phyloP scores from a whole-genome alignment of 2,797 vertebrate species.

The Phrynocephalus vlangalii region DNA sequence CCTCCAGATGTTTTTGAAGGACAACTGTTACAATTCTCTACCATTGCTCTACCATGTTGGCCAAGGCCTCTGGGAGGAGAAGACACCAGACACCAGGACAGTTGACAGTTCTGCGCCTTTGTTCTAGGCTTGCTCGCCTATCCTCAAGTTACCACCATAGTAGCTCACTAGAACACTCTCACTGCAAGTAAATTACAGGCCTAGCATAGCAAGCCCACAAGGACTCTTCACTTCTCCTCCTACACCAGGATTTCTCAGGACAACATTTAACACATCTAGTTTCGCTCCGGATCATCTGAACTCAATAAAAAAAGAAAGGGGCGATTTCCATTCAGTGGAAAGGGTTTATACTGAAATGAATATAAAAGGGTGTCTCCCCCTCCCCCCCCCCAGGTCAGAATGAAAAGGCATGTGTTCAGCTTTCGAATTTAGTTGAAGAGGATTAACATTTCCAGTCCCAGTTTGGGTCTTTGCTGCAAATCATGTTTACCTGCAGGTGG shows the following conservation, averaged over 20 bases:
- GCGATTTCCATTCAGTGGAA: not conserved
- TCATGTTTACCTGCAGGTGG: conserved; percentile 27
- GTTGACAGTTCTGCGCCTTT: too few relatives aligned
- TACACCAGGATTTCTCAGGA: not conserved
- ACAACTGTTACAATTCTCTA: not conserved
- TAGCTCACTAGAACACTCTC: not conserved
- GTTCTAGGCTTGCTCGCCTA: not conserved
- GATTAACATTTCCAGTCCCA: not conserved
- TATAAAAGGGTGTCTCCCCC: not conserved
- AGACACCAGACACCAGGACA: not conserved
- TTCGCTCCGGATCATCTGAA: conserved; percentile 10
- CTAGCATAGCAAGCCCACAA: not conserved
- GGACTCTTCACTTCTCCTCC: not conserved
- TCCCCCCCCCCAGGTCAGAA: conserved; percentile 1
- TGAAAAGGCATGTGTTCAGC: conserved; percentile 1
- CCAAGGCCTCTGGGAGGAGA: not conserved
- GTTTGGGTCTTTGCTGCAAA: conserved; percentile 19
- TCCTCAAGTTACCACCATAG: not conserved
- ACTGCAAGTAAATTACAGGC: not conserved
- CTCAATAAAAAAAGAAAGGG: conserved; percentile 21
- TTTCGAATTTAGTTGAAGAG: not conserved
- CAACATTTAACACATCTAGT: not conserved
- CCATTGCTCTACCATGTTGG: not conserved
- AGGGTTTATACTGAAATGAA: conserved; percentile 29
- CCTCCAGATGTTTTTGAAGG: not conserved